Evolutionary conservation across 2,113 vertebrate genomes (phyloP), one percentile per base, ranked within the genome.

Genomic region (Benitochromis conjunctus): DNA sequence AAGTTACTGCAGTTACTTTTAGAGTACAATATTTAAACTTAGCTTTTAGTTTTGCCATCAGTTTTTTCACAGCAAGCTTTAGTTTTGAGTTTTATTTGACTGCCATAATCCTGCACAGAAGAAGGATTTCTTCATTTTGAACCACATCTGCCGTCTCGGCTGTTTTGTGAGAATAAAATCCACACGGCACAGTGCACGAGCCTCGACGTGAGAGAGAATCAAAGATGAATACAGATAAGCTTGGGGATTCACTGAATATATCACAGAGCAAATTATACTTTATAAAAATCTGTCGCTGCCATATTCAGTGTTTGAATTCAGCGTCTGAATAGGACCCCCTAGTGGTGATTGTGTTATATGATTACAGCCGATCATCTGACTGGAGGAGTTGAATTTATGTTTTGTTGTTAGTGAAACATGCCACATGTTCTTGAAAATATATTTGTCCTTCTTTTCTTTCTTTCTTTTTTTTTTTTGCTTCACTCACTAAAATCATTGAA

Each of bases 121-220:
- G 55, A 58, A 38, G 13, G 62, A 87, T 77, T 81, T 84, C 48
- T 55, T 34, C 14, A 29, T 62, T 77, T 71, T 64, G 66, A 53
- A 71, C 29, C 14, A 18, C 69, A 81, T 85, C 66, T 83, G 88
- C 86, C 78, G 69, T 11, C 60, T 88, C 83, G 31, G 81, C 79
- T 19, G 48, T 91, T 81, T 79, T 1, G 13, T 60, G 43, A 54
- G 31, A 55, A 87, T 62, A 29, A 58, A 6, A 46, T 2, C n/a
- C 71, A 79, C 71, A 69, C 34, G 36, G 43, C 69, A 51, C 69
- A 18, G 43, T 13, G 74, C 9, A 54, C 66, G 0, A 26, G 26
- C 31, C 19, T 89, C 8, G 0, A 31, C 29, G 10, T 51, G 60
- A 48, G 36, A 55, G 34, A 78, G 13, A 78, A 81, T 76, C 71